Conservation (phyloP, 2,113 vertebrate genomes). For the Aramus guarauna region DNA sequence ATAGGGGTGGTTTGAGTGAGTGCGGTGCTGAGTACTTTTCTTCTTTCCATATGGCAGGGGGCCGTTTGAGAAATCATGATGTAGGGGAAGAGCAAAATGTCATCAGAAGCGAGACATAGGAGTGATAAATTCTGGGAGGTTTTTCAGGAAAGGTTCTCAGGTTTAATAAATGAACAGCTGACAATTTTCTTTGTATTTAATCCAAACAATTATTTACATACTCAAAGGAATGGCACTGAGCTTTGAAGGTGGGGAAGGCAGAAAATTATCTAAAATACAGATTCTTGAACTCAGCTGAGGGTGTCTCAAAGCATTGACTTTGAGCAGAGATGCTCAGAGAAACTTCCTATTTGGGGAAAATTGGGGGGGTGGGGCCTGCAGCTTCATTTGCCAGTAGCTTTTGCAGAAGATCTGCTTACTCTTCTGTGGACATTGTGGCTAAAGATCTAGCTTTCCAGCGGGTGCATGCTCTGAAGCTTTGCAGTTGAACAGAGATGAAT, state of each 20-base stretch:
- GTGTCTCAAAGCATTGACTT: background rate
- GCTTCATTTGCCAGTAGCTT: background rate
- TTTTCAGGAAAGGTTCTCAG: background rate
- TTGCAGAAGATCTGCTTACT: background rate
- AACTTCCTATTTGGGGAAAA: background rate
- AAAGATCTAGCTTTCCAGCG: too few relatives aligned
- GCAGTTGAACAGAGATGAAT: too few relatives aligned
- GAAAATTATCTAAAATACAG: background rate
- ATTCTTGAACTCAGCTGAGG: background rate
- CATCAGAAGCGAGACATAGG: background rate
- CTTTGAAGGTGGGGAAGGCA: background rate
- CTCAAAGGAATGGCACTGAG: background rate
- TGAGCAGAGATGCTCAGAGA: background rate
- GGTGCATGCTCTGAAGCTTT: background rate
- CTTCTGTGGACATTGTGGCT: background rate
- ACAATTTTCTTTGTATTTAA: background rate
- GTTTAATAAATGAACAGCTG: background rate
- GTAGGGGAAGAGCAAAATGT: background rate
- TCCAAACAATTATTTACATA: background rate
- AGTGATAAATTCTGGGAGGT: background rate
- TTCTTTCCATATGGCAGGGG: background rate
- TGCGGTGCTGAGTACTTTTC: fast-evolving
- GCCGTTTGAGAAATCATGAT: background rate
- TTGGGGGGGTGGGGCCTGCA: background rate
- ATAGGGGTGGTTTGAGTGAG: background rate